Evolutionary conservation across 2,113 vertebrate genomes (phyloP).

Genomic region (Gyps fulvus): DNA sequence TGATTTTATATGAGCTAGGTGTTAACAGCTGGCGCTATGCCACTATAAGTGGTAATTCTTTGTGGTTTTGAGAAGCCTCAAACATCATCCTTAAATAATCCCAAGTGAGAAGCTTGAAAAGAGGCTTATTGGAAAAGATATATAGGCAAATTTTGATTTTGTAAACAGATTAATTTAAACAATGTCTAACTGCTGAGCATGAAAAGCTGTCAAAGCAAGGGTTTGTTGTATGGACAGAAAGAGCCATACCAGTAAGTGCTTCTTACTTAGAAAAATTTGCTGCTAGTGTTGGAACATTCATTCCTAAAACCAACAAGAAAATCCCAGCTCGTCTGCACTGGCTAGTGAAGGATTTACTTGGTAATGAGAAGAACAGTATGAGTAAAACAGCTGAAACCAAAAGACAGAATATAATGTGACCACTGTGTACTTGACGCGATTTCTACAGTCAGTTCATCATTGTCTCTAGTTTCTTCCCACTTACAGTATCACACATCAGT

Average conservation of each 20-base stretch:
- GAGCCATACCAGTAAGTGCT: not conserved
- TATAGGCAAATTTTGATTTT: not conserved
- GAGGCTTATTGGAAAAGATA: not conserved
- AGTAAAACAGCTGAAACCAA: not conserved
- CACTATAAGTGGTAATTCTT: not conserved
- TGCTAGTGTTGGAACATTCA: not conserved
- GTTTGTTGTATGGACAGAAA: not conserved
- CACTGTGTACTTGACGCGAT: rapidly evolving
- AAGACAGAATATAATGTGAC: not conserved
- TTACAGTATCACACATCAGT: not conserved
- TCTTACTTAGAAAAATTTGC: not conserved
- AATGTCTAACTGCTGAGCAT: not conserved
- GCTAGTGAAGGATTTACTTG: not conserved
- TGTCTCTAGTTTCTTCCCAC: not conserved
- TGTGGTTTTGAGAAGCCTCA: not conserved
- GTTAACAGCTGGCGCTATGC: not conserved
- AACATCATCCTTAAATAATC: not conserved
- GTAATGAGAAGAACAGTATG: not conserved
- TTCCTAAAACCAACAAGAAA: not conserved
- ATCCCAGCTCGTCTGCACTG: not conserved
- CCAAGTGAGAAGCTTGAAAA: not conserved
- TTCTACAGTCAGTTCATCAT: rapidly evolving
- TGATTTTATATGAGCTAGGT: not conserved
- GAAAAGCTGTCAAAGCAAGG: not conserved
- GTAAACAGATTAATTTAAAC: not conserved